Conservation (phyloP, 2,888 invertebrate species). For the Drosophila kokeensis region DNA sequence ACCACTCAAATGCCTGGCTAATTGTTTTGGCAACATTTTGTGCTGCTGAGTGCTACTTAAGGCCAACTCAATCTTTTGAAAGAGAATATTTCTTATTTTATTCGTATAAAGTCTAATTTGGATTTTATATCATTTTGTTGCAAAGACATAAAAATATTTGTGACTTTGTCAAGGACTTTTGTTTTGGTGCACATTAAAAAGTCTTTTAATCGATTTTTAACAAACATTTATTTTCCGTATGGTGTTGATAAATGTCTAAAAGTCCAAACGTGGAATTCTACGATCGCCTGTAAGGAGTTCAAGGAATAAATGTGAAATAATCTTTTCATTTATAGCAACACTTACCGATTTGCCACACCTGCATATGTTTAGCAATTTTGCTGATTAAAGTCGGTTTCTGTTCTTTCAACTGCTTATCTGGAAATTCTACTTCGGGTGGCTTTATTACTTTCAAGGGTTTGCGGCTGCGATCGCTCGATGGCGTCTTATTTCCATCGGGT, state of each 20-base stretch:
- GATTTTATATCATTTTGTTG: constrained; percentile 5
- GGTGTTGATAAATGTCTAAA: not conserved
- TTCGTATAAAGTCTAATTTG: not conserved
- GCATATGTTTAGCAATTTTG: not conserved
- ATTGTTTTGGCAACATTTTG: constrained; percentile 48
- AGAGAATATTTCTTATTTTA: not conserved
- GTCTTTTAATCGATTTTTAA: not conserved
- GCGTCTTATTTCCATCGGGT: not conserved
- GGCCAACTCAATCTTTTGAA: constrained; percentile 16
- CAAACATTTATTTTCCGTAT: not conserved
- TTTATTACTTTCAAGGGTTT: not conserved
- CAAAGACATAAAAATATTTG: not conserved
- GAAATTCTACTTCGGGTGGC: not conserved
- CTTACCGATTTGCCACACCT: constrained; percentile 35
- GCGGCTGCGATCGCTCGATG: not conserved
- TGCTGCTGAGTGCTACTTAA: constrained; percentile 4
- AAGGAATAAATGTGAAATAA: not conserved
- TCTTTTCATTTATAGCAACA: not conserved
- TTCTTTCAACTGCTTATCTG: not conserved
- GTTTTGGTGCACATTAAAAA: not conserved
- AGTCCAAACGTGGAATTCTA: constrained; percentile 11
- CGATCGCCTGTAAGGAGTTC: constrained; percentile 2
- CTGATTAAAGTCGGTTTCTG: not conserved
- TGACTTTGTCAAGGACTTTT: not conserved
- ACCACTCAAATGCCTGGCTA: constrained; percentile 49